Percentiles rank a stretch among this genome's conserved stretches.
phyloP scores from a whole-genome alignment of 2,797 vertebrate species.

The Sebastiscus tertius region DNA sequence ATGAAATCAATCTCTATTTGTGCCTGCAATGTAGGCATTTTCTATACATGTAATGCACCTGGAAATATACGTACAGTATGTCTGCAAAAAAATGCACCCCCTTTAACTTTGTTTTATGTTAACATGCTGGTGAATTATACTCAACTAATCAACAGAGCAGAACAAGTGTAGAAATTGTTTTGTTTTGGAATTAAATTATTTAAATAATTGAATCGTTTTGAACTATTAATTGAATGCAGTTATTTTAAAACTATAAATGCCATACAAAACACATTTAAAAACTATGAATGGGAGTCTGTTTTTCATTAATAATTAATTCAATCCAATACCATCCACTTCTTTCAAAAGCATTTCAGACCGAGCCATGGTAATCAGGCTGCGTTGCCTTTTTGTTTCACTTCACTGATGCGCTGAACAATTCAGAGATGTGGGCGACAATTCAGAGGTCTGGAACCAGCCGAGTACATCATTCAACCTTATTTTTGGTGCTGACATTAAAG shows the following conservation, averaged over 20 bases:
- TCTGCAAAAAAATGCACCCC: neutral
- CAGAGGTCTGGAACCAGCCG: neutral
- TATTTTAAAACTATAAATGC: neutral
- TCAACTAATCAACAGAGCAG: neutral
- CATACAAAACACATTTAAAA: neutral
- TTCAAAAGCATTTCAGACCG: neutral
- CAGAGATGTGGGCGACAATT: neutral
- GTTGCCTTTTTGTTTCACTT: neutral
- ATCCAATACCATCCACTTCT: neutral
- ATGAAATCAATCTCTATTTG: slow-evolving; percentile 53
- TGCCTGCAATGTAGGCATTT: slow-evolving; percentile 7
- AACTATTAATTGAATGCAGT: neutral
- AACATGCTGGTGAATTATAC: neutral
- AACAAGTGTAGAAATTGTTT: neutral
- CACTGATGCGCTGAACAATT: neutral
- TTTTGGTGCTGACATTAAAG: neutral
- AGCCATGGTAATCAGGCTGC: neutral
- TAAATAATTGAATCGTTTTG: neutral
- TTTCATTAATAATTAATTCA: neutral
- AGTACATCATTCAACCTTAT: neutral
- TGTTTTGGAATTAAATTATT: neutral
- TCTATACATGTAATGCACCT: neutral
- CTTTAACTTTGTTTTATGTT: neutral
- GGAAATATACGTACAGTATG: neutral
- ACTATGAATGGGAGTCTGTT: neutral